These are phyloP conservation scores for Syritta pipiens DNA, from an alignment of 2,888 invertebrate genomes.

Conservation along the genomic window DNA sequence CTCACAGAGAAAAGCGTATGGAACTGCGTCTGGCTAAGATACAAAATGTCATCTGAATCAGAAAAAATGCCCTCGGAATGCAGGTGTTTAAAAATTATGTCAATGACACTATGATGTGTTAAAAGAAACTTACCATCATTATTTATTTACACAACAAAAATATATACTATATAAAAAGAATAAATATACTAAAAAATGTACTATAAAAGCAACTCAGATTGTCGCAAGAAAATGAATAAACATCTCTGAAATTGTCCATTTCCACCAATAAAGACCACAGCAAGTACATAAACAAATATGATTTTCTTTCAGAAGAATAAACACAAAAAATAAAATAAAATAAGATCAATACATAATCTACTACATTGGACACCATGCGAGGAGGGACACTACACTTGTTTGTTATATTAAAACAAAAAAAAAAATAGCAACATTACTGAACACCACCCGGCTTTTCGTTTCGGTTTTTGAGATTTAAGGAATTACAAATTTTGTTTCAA, in stretches of 20 bases:
- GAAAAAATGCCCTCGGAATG: no score
- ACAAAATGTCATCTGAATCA: no score
- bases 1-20: no score
- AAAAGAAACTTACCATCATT: no score
- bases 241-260: no score
- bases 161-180: no score
- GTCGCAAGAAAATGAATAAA: no score
- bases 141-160: no score
- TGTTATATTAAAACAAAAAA: conserved; percentile 14
- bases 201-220: not conserved
- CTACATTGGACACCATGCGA: conserved; percentile 40
- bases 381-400: conserved; percentile 46
- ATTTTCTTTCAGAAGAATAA: not conserved
- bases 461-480: not conserved
- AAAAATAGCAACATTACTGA: conserved; percentile 42
- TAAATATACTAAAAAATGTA: no score
- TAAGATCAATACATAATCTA: not conserved
- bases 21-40: no score
- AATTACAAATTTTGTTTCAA: conserved; percentile 4
- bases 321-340: conserved; percentile 1
- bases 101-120: no score
- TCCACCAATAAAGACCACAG: conserved; percentile 16
- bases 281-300: conserved; percentile 10
- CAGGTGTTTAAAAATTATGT: no score
- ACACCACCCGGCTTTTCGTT: conserved; percentile 52